Base-by-base conservation (phyloP, 1,140 invertebrate genomes). In the Cotesia typhae region DNA sequence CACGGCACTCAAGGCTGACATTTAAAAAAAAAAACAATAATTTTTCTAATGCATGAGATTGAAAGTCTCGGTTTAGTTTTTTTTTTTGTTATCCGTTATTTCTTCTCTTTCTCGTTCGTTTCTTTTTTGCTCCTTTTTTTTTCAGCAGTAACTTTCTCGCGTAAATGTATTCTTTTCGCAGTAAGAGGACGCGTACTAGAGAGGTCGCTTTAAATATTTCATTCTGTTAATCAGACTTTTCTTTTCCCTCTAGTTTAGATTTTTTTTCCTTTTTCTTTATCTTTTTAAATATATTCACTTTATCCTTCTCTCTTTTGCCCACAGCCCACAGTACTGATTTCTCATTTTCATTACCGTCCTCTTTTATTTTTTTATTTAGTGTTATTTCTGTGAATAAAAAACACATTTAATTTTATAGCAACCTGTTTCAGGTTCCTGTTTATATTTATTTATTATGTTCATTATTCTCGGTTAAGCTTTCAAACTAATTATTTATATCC, bases 191-290 rank as follows among this genome's bases (percentile, higher is more conserved):
- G 65, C 41, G 64, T 53, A 66, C 52, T 64, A 59, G 28, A 17
- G 64, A 57, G 63, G 55, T 35, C 37, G 55, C 55, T 67, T 74
- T 74, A 70, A 74, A 74, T 74, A 68, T 74, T 74, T 74, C 68
- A 74, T 67, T 74, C 55, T 74, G 73, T 74, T 74, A 74, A 74
- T 74, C 73, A 74, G 68, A 74, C 73, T 61, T 38, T 59, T 60
- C 63, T 51, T 47, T 64, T 59, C 63, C 9, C 64, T 5, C 66
- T 52, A 52, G 59, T 60, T 57, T 57, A 52, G 52, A 57, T 59
- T 53, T 38, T 72, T 72, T 67, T 63, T 61, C 55, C 20, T 72
- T 72, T 67, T 63, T 61, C 55, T 57, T 53, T 51, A 38, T 20
- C 37, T 72, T 61, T 38, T 47, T 47, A 47, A 47, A 47, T 47